These are phyloP conservation scores for Ceramica pisi DNA, from an alignment of 2,888 invertebrate species.

Conservation along the genomic window DNA sequence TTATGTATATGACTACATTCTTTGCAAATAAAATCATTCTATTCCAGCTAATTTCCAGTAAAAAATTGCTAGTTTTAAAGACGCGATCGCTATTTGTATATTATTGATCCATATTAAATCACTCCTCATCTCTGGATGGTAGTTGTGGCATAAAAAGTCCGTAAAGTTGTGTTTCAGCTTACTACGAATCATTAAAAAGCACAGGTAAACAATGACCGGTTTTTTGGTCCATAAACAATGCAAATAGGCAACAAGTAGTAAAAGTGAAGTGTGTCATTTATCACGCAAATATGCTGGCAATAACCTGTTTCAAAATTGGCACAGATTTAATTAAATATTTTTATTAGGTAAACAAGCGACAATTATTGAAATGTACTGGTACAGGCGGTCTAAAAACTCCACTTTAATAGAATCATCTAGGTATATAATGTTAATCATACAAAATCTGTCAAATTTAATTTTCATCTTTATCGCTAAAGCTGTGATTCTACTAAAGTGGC, in stretches of 20 bases:
- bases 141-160: not conserved
- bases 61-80: too few relatives aligned
- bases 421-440: too few relatives aligned
- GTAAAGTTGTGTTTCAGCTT: slow-evolving; percentile 16
- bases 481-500: too few relatives aligned
- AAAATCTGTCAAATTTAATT: too few relatives aligned
- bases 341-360: slow-evolving; percentile 22
- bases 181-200: not conserved
- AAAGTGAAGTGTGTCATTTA: slow-evolving; percentile 31
- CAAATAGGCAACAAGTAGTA: slow-evolving; percentile 42
- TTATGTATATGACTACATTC: too few relatives aligned
- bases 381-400: too few relatives aligned
- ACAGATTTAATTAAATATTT: not conserved
- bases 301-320: slow-evolving; percentile 15
- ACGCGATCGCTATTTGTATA: too few relatives aligned
- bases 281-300: slow-evolving; percentile 22
- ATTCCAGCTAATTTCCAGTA: too few relatives aligned
- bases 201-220: slow-evolving; percentile 10
- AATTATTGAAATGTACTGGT: slow-evolving; percentile 9
- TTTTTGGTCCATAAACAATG: slow-evolving; percentile 27
- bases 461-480: too few relatives aligned
- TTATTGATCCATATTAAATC: not conserved
- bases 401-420: too few relatives aligned
- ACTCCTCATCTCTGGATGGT: not conserved
- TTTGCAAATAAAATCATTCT: too few relatives aligned